These are phyloP conservation scores for Xiphorhynchus erythropygius DNA, from an alignment of 2,797 vertebrate genomes.

Conservation along the genomic window DNA sequence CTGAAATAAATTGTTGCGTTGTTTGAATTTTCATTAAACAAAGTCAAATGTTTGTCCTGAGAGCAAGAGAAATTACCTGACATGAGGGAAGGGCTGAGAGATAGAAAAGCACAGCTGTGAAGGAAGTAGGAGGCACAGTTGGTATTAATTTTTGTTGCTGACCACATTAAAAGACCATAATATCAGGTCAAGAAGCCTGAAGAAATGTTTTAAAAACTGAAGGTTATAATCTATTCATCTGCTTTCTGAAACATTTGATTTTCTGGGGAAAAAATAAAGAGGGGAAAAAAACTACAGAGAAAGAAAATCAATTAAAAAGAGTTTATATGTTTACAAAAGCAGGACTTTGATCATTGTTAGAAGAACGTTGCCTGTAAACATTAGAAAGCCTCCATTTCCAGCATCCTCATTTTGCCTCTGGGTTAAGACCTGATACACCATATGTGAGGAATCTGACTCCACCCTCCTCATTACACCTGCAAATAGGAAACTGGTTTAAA, in stretches of 20 bases:
- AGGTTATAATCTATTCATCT: neutral
- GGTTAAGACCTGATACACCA: neutral
- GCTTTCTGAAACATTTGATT: neutral
- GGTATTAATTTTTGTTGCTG: neutral
- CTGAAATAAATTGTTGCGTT: neutral
- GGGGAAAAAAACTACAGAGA: neutral
- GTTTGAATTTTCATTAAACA: neutral
- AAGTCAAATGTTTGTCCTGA: neutral
- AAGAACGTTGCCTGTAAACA: neutral
- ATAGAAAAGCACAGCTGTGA: neutral
- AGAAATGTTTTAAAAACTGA: neutral
- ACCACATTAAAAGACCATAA: neutral
- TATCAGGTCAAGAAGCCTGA: neutral
- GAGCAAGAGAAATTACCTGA: neutral
- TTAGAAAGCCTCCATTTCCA: neutral
- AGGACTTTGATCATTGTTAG: neutral
- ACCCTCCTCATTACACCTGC: neutral
- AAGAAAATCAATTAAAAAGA: neutral
- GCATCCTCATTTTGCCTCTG: neutral
- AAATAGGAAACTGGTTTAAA: conserved; percentile 23
- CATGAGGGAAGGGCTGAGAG: neutral
- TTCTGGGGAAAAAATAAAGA: neutral
- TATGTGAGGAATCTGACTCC: neutral
- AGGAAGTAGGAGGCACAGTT: neutral
- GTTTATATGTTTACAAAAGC: neutral